These are phyloP conservation scores for Xyrauchen texanus DNA, from an alignment of 2,113 vertebrate genomes.

Conservation along the genomic window DNA sequence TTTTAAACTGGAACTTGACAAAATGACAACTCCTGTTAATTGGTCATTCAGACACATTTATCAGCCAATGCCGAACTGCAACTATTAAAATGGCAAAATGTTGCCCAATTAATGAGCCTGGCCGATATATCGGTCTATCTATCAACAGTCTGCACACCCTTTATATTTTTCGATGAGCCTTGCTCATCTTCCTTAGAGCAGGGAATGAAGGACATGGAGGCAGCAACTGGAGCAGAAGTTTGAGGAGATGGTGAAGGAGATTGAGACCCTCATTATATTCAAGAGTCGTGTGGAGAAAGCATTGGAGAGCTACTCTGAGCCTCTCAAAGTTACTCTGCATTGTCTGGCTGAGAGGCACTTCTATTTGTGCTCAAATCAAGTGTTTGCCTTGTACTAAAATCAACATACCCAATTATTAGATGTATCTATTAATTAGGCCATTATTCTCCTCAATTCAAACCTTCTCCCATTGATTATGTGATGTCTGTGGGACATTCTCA, in stretches of 20 bases:
- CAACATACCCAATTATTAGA: background rate
- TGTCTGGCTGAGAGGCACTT: constrained; percentile 85
- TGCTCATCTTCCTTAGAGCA: too few relatives aligned
- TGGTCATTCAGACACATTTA: too few relatives aligned
- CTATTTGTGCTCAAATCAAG: too few relatives aligned
- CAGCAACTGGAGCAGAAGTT: constrained; percentile 83
- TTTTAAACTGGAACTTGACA: too few relatives aligned
- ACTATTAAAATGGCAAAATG: too few relatives aligned
- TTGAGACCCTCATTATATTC: constrained; percentile 72
- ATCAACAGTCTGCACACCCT: too few relatives aligned
- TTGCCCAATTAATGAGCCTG: too few relatives aligned
- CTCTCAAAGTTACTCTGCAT: constrained; percentile 72
- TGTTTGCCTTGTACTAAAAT: background rate
- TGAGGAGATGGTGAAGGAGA: constrained; percentile 79
- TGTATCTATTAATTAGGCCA: too few relatives aligned
- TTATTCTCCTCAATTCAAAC: background rate
- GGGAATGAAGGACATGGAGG: constrained; percentile 82
- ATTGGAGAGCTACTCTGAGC: constrained; percentile 76
- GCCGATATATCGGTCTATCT: too few relatives aligned
- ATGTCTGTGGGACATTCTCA: constrained; percentile 54
- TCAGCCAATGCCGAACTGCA: too few relatives aligned
- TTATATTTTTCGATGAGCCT: too few relatives aligned
- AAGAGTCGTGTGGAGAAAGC: constrained; percentile 79
- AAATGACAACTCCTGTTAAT: too few relatives aligned
- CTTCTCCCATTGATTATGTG: background rate